These are phyloP conservation scores for Peromyscus maniculatus DNA, from an alignment of 2,113 vertebrate species.

Conservation along the genomic window DNA sequence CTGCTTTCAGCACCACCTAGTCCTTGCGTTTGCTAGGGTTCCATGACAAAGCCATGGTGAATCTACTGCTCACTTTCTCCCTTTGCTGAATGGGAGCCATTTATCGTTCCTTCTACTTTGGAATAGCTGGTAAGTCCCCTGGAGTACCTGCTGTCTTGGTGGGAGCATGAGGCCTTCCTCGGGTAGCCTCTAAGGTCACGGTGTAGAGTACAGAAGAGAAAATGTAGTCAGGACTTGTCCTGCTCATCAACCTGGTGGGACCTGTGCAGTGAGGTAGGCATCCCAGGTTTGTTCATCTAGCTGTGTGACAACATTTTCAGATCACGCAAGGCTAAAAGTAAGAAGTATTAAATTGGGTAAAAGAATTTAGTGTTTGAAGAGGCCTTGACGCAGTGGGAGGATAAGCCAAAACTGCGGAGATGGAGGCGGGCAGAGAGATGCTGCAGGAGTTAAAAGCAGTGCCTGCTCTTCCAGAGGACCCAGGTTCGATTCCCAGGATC, in stretches of 20 bases:
- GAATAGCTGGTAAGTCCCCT: background rate
- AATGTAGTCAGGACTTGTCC: background rate
- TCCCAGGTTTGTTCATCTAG: background rate
- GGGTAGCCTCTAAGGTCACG: background rate
- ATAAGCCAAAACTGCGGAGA: background rate
- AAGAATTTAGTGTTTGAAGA: background rate
- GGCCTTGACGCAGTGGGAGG: background rate
- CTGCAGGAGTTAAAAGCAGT: background rate
- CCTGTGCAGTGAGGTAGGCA: background rate
- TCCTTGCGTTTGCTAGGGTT: background rate
- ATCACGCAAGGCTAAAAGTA: background rate
- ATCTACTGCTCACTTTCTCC: background rate
- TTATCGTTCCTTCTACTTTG: background rate
- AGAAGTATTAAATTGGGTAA: background rate
- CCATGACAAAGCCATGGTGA: background rate
- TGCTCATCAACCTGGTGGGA: accelerated
- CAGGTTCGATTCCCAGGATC: background rate
- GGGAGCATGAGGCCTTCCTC: background rate
- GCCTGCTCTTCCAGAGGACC: background rate
- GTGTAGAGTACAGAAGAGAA: background rate
- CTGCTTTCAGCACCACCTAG: background rate
- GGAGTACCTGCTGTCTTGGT: background rate
- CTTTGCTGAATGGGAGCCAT: background rate
- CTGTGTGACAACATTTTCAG: background rate
- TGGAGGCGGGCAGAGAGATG: background rate